A percentile compares a stretch with the other conserved stretches of the same genome.
phyloP scores from a whole-genome alignment of 2,113 vertebrate species.

The Felis chaus region DNA sequence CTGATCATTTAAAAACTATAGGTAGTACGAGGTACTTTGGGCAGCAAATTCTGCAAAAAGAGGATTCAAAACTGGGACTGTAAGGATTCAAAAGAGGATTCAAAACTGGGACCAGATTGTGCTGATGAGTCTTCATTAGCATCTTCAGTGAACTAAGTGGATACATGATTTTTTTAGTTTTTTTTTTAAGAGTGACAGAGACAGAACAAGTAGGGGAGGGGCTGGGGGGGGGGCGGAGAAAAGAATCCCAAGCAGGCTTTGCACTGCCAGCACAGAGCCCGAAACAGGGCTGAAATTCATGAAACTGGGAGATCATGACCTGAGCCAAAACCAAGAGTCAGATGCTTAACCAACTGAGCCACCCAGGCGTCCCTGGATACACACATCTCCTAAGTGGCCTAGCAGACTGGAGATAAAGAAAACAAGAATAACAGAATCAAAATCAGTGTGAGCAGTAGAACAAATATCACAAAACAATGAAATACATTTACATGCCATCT shows the following conservation, averaged over 20 bases:
- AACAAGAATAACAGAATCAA: not conserved
- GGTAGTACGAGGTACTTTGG: not conserved
- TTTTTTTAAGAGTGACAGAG: too few species aligned
- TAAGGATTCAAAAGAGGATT: not conserved
- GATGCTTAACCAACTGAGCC: too few species aligned
- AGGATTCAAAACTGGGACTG: not conserved
- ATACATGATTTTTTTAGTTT: not conserved
- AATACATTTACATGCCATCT: not conserved
- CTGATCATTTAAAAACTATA: not conserved
- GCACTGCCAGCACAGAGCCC: too few species aligned
- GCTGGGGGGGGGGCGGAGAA: too few species aligned
- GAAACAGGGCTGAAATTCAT: too few species aligned
- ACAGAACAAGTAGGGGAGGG: too few species aligned
- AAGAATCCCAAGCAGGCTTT: too few species aligned
- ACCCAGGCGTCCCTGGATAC: too few species aligned
- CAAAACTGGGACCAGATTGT: not conserved
- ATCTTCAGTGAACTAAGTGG: not conserved
- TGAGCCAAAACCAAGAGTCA: too few species aligned
- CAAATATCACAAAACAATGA: not conserved
- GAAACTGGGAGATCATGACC: too few species aligned
- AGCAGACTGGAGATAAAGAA: not conserved
- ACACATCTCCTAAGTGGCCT: not conserved
- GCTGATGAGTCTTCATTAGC: not conserved
- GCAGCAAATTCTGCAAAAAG: conserved; percentile 21
- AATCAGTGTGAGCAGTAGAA: not conserved